Evolutionary conservation across 2,888 invertebrate species (phyloP), one percentile per base, ranked within the genome.

Genomic region (Drosophila birchii): DNA sequence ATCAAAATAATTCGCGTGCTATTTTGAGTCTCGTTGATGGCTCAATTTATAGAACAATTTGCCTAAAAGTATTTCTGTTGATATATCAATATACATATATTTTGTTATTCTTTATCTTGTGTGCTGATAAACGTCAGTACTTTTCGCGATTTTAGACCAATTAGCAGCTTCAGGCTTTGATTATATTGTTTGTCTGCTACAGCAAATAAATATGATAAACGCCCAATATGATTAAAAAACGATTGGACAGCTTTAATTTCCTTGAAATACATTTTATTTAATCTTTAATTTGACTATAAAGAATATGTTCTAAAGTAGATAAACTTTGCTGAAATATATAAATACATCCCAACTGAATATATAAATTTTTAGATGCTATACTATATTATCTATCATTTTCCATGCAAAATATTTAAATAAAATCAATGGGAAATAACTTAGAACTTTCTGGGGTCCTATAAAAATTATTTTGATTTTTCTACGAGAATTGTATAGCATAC

Each of bases 31-130:
- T 34, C 7, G 18, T 51, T 51, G 20, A 53, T 36, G 51, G 51
- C 36, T 53, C 51, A 53, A 53, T 53, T 53, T 53, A 16, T 53
- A 23, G 16, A 23, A 23, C 36, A 53, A 53, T 36, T 36, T 51
- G 20, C 6, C 16, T 20, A 3, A 36, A 51, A 51, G 16, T 51
- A 36, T 23, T 51, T 5, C 5, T 32, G 20, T 20, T 51, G 20
- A 51, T 34, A 20, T 18, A 18, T 18, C 8, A 26, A 16, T 49
- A 8, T 8, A 20, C 20, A 20, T 8, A 20, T 34, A 20, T 20
- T 16, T 8, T 51, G 16, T 16, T 34, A 9, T 51, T 20, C 16
- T 34, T 5, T 6, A 20, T 16, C 5, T 34, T 14, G 34, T 20
- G 5, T 51, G 34, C 51, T 20, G 51, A 51, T 51, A 51, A 51